These are phyloP conservation scores for Daboia siamensis DNA, from an alignment of 2,113 vertebrate species.

Conservation along the genomic window DNA sequence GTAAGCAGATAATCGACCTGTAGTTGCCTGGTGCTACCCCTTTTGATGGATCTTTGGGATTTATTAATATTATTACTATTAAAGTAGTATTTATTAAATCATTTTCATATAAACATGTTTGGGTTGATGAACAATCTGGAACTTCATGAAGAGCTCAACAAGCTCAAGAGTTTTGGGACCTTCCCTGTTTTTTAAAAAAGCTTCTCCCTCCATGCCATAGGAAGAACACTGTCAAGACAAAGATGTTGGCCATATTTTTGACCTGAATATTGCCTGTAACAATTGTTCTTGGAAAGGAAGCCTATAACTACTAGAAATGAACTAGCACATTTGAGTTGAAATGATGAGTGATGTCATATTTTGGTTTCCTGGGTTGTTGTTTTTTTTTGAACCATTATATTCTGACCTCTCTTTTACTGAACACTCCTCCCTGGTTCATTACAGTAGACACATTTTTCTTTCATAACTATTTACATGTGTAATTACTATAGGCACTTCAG, in stretches of 20 bases:
- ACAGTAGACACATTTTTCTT: constrained; percentile 54
- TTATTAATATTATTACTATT: neutral
- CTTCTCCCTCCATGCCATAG: neutral
- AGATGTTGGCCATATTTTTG: neutral
- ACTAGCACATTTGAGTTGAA: neutral
- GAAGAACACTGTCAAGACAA: neutral
- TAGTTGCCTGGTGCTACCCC: neutral
- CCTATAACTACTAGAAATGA: neutral
- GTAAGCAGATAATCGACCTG: neutral
- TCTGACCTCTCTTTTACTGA: constrained; percentile 37
- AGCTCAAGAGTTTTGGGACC: neutral
- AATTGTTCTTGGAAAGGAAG: neutral
- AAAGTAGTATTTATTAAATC: neutral
- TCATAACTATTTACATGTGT: constrained; percentile 71
- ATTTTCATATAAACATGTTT: neutral
- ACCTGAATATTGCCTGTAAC: neutral
- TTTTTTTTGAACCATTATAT: constrained; percentile 2
- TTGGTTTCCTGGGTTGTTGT: constrained; percentile 26
- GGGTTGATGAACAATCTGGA: neutral
- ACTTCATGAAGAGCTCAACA: neutral
- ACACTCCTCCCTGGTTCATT: constrained; percentile 39
- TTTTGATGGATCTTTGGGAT: neutral
- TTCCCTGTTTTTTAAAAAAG: neutral
- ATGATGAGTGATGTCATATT: neutral
- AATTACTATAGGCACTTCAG: constrained; percentile 74